These are phyloP conservation scores for Neodiprion pinetum DNA, from an alignment of 1,140 invertebrate species.

Conservation along the genomic window DNA sequence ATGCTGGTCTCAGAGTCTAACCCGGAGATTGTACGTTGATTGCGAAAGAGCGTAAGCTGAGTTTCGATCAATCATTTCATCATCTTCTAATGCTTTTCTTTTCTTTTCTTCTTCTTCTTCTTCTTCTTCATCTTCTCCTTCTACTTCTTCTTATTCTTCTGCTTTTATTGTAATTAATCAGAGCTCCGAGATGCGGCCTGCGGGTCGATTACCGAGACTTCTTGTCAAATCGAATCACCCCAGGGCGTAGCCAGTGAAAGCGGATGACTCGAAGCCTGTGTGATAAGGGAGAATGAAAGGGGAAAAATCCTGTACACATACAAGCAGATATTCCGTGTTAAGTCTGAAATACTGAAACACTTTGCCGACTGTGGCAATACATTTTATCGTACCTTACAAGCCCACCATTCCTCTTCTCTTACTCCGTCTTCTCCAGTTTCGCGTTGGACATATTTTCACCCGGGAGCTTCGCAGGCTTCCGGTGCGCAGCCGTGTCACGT, in stretches of 20 bases:
- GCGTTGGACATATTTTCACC: slow-evolving; percentile 17
- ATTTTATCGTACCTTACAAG: slow-evolving; percentile 4
- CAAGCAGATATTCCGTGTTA: neutral
- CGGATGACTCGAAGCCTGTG: too few species aligned
- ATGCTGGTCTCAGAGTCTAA: too few species aligned
- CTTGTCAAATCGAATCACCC: slow-evolving; percentile 2
- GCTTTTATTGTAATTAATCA: neutral
- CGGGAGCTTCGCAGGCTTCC: neutral
- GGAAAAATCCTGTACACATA: too few species aligned
- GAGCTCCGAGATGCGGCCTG: too few species aligned
- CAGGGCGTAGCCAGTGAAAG: neutral
- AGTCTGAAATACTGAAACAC: slow-evolving; percentile 20
- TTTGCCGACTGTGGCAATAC: slow-evolving; percentile 18
- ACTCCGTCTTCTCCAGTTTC: neutral
- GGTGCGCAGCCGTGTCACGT: too few species aligned
- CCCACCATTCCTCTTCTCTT: neutral
- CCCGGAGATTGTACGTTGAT: too few species aligned
- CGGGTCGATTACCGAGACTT: too few species aligned
- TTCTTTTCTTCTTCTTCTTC: too few species aligned
- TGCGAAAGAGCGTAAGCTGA: too few species aligned
- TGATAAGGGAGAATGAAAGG: too few species aligned
- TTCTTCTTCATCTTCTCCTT: neutral
- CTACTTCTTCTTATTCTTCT: neutral
- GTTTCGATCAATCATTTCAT: too few species aligned
- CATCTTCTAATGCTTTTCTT: too few species aligned